Evolutionary conservation across 2,113 vertebrate genomes (phyloP), one percentile per base, ranked within the genome.

Genomic region (human (Homo sapiens)): DNA sequence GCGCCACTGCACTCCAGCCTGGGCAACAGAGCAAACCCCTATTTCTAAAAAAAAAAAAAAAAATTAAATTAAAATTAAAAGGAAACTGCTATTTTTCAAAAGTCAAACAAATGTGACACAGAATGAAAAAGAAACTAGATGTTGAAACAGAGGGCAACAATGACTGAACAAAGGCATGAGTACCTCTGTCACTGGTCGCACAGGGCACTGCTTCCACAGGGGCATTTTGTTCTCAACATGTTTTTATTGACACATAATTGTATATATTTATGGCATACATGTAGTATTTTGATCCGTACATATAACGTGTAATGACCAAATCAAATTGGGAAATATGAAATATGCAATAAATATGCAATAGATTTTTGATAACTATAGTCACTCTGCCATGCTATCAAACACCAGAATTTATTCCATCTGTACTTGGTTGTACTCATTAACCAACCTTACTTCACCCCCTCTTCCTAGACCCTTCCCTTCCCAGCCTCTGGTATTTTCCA

Each of bases 151-250:
- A 72, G 25, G 17, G 8, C 4, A 16, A 43, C 2, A 18, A 52
- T 3, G 25, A 17, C 30, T 40, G 13, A 14, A 73, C 12, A 27
- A 82, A 68, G 30, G 27, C 2, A 20, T 1, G 38, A 3, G 25
- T 2, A 16, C 27, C 23, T 20, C 3, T 4, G n/a, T 9, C 23
- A 14, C 2, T 3, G 14, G 23, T 30, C 57, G 40, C 4, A 0
- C 0, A 25, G 13, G 16, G 35, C 45, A 12, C 3, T 64, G 66
- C 38, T 30, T 68, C 23, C 0, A 8, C 3, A 11, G 22, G 32
- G 2, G 13, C 18, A 8, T 32, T 38, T 32, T 35, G 10, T 76
- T 45, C 27, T 76, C 73, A 76, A 76, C 13, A 17, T 76, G 43
- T 48, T 48, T 76, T 76, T 38, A 45, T 45, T 48, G 14, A 48